Evolutionary conservation across 2,113 vertebrate genomes (phyloP).

Genomic region (Mirounga angustirostris): DNA sequence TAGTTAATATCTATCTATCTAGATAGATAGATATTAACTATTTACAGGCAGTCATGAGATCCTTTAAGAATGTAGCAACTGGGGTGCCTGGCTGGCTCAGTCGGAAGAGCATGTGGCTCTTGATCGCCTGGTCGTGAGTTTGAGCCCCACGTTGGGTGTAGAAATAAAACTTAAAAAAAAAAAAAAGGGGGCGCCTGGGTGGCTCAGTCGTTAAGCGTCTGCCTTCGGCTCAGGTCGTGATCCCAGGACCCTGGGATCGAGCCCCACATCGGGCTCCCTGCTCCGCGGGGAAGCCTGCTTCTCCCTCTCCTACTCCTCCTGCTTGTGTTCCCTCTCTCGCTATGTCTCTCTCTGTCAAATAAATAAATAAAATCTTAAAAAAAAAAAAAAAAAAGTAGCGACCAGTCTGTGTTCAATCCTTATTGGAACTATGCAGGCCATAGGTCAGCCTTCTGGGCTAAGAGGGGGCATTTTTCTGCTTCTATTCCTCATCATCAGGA

Average conservation of each 20-base stretch:
- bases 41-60: neutral
- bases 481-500: neutral
- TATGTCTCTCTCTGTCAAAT: too few species aligned
- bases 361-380: neutral
- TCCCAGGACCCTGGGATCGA: too few species aligned
- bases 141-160: neutral
- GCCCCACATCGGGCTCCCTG: too few species aligned
- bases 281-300: too few species aligned
- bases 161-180: neutral
- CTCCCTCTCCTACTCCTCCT: too few species aligned
- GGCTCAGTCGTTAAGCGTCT: too few species aligned
- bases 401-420: neutral
- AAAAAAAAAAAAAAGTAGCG: neutral
- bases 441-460: neutral
- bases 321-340: too few species aligned
- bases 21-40: neutral
- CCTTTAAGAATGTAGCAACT: neutral
- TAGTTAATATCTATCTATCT: too few species aligned
- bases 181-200: neutral
- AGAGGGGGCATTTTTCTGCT: neutral
- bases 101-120: neutral
- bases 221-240: too few species aligned
- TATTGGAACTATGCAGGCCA: neutral
- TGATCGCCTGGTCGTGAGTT: neutral
- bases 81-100: neutral